Conservation (phyloP, 2,888 invertebrate genomes). For the Agrypnus murinus region DNA sequence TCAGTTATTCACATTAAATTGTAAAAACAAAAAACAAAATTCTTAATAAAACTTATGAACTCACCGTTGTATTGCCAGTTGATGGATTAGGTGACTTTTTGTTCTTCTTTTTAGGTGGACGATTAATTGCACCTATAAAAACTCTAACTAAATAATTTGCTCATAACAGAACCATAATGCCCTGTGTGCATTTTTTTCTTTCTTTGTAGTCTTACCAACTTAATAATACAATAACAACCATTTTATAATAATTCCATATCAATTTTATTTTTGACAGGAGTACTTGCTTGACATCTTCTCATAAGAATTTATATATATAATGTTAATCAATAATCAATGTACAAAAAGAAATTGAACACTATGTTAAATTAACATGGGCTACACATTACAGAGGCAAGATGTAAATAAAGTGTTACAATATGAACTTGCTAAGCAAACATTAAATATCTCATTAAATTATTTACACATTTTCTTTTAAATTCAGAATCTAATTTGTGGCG, state of each 20-base stretch:
- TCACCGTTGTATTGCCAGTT: conserved; percentile 62
- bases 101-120: conserved; percentile 74
- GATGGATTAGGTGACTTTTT: conserved; percentile 72
- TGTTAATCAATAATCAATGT: conserved; percentile 52
- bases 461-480: conserved; percentile 48
- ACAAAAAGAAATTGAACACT: conserved; percentile 59
- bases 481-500: conserved; percentile 47
- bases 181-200: conserved; percentile 53
- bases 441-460: conserved; percentile 47
- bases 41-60: too few relatives aligned
- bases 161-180: conserved; percentile 20
- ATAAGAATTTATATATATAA: conserved; percentile 57
- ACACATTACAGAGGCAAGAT: conserved; percentile 66
- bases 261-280: conserved; percentile 68
- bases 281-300: conserved; percentile 66
- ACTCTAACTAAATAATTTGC: conserved; percentile 47
- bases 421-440: conserved; percentile 55
- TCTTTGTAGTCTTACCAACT: conserved; percentile 51
- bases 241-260: conserved; percentile 63
- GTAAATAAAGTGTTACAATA: conserved; percentile 56
- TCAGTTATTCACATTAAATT: too few relatives aligned
- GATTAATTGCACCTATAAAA: conserved; percentile 69
- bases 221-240: conserved; percentile 60
- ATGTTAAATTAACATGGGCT: conserved; percentile 53
- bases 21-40: too few relatives aligned